These are phyloP conservation scores for Drosophila stalkeri DNA, from an alignment of 2,888 invertebrate species.

Conservation along the genomic window DNA sequence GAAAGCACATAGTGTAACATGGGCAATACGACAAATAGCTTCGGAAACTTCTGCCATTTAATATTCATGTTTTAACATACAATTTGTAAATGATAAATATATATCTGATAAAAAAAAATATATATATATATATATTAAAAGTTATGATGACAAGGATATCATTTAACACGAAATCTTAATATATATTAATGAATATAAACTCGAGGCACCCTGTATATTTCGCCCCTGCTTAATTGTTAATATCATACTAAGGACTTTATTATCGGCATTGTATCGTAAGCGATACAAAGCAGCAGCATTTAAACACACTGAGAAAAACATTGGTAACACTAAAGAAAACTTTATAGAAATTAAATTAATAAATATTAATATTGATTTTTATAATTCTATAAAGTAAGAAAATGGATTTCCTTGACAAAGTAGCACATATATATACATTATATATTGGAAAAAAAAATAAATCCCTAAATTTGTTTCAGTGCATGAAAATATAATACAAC, in stretches of 20 bases:
- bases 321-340: neutral
- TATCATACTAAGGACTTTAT: conserved; percentile 66
- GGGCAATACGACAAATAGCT: conserved; percentile 60
- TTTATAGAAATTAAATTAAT: neutral
- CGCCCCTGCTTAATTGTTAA: conserved; percentile 57
- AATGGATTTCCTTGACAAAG: too few relatives aligned
- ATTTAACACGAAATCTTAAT: neutral
- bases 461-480: conserved; percentile 38
- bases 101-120: too few relatives aligned
- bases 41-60: conserved; percentile 56
- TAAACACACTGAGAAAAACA: conserved; percentile 47
- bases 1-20: conserved; percentile 48
- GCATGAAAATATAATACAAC: conserved; percentile 49
- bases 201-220: conserved; percentile 62
- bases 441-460: too few relatives aligned
- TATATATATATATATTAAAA: too few relatives aligned
- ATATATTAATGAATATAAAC: neutral
- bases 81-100: neutral
- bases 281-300: conserved; percentile 39
- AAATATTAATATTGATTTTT: neutral
- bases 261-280: conserved; percentile 51
- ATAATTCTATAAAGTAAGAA: neutral
- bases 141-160: neutral
- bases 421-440: neutral
- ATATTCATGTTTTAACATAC: conserved; percentile 39